These are phyloP conservation scores for Agelas oroides DNA, from an alignment of 37 sponge, comb jelly and placozoan species.

Conservation along the genomic window DNA sequence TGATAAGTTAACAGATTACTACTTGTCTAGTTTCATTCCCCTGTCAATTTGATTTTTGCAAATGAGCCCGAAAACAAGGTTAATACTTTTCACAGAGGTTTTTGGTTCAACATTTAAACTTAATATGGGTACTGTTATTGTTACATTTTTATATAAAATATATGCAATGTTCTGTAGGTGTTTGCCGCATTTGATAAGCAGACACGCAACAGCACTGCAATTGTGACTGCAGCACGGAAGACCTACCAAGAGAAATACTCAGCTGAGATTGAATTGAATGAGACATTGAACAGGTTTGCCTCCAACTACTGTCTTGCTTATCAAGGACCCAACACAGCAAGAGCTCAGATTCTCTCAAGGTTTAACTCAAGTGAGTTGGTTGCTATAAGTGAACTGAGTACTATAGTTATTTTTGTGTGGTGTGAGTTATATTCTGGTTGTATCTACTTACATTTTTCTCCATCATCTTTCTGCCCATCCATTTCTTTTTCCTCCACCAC, in stretches of 20 bases:
- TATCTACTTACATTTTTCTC: not conserved
- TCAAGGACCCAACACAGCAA: slow-evolving; percentile 61
- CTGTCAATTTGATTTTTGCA: too few species aligned
- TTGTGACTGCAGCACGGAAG: not conserved
- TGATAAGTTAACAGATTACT: too few species aligned
- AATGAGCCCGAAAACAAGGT: too few species aligned
- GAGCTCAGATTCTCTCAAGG: not conserved
- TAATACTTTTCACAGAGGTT: too few species aligned
- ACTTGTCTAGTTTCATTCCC: too few species aligned
- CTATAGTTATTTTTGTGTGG: too few species aligned
- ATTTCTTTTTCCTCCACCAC: too few species aligned
- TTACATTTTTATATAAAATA: too few species aligned
- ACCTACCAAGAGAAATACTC: slow-evolving; percentile 10
- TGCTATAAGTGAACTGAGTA: not conserved
- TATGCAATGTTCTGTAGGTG: too few species aligned
- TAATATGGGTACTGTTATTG: too few species aligned
- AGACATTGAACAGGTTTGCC: slow-evolving; percentile 48
- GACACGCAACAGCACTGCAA: not conserved
- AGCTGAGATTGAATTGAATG: slow-evolving; percentile 56
- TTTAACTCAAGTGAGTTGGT: not conserved
- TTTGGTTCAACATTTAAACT: too few species aligned
- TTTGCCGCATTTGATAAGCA: not conserved
- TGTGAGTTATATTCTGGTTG: not conserved
- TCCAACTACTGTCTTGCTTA: slow-evolving; percentile 40
- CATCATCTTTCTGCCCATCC: too few species aligned